Evolutionary conservation across 2,113 vertebrate genomes (phyloP), one percentile per base, ranked within the genome.

Genomic region (Aplodontia rufa): DNA sequence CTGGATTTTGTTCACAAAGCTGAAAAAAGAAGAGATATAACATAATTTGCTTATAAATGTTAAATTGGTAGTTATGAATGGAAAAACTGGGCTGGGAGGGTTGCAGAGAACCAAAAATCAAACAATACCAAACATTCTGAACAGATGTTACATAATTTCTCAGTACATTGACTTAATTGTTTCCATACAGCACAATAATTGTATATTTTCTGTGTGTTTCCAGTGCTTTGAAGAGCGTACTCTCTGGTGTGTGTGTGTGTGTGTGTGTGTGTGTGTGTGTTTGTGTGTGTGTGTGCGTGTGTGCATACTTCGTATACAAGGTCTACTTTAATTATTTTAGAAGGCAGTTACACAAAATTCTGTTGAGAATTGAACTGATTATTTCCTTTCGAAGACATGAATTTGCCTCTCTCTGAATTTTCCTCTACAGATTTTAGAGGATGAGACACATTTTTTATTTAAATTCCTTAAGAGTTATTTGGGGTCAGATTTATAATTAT

Each of bases 391-490:
- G 80, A 47, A 95, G 68, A 51, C 30, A 51, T 37, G 6, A 74
- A 71, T 69, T 83, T 51, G 11, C 2, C 58, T 85, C 12, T 51
- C 3, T 78, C 82, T 87, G 26, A 58, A 28, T 51, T 68, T 81
- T 60, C 17, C 82, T 92, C 10, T 84, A 16, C 71, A 76, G 20
- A 32, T 71, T 87, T 80, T 94, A 16, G 58, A 22, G 4, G 30
- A 74, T 66, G 24, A 74, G 53, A 71, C 28, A 55, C 4, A 58
- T 89, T 28, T 26, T 1, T 58, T n/a, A 92, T 94, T 96, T 93
- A 80, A 93, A 80, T 71, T 80, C 45, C 84, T 11, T 17, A 74
- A 19, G 16, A 90, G 84, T 74, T 94, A 81, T 87, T 69, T 90
- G 64, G 24, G 14, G 35, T 94, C 45, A 83, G 64, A 53, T 92